Percentiles rank a stretch among this genome's conserved stretches.
phyloP scores from a whole-genome alignment of 2,797 vertebrate genomes.

The Hybognathus amarus region DNA sequence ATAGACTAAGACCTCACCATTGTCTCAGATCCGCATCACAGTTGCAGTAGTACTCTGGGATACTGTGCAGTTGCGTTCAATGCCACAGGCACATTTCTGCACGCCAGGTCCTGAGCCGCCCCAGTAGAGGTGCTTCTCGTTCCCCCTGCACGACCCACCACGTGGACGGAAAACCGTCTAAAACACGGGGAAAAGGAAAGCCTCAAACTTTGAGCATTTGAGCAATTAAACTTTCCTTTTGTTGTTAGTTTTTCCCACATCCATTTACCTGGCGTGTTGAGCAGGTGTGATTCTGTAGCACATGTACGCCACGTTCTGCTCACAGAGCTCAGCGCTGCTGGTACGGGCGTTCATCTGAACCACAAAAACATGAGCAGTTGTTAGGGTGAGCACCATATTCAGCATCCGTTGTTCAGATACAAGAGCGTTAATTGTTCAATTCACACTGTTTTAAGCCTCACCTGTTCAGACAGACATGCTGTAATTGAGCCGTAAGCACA shows the following conservation, averaged over 20 bases:
- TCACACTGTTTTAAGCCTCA: constrained; percentile 31
- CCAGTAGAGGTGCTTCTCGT: constrained; percentile 95
- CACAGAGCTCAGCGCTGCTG: constrained; percentile 87
- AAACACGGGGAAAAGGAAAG: background rate
- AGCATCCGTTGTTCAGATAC: background rate
- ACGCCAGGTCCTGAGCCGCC: constrained; percentile 94
- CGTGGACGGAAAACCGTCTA: constrained; percentile 87
- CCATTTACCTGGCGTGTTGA: constrained; percentile 91
- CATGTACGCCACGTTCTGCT: constrained; percentile 90
- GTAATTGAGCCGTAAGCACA: constrained; percentile 85
- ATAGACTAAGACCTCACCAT: constrained; percentile 79
- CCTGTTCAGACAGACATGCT: constrained; percentile 84
- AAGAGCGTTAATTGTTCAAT: background rate
- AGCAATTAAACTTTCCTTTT: background rate
- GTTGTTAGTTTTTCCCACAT: background rate
- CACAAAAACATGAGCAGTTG: constrained; percentile 24
- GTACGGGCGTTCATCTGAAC: constrained; percentile 89
- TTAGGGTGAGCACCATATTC: background rate
- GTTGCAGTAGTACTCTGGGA: constrained; percentile 88
- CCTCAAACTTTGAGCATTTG: background rate
- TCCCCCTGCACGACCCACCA: constrained; percentile 96
- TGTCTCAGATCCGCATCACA: constrained; percentile 91
- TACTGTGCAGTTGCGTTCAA: constrained; percentile 93
- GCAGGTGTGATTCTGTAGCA: constrained; percentile 91
- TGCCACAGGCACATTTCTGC: constrained; percentile 95